phyloP scores from a whole-genome alignment of 2,113 vertebrate genomes.

The Centrocercus urophasianus region DNA sequence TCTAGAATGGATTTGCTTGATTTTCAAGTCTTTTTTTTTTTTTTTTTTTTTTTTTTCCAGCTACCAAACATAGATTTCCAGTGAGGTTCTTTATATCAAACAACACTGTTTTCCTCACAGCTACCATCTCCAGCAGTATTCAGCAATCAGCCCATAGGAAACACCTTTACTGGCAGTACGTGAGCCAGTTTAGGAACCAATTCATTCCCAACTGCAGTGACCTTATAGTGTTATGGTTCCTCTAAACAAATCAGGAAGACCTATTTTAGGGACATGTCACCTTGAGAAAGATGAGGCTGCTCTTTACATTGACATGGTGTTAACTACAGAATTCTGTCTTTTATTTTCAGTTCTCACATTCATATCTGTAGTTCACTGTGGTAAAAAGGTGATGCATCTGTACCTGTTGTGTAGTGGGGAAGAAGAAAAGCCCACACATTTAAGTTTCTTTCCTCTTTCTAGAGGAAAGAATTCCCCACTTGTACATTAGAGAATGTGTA shows the following conservation, averaged over 20 bases:
- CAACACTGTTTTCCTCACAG: neutral
- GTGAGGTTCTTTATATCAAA: conserved; percentile 29
- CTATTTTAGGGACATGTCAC: neutral
- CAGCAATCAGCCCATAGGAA: neutral
- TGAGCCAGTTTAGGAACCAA: neutral
- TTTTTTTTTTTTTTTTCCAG: neutral
- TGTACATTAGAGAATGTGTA: neutral
- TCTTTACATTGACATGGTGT: fast-evolving
- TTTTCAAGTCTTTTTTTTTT: conserved; percentile 20
- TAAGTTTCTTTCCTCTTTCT: neutral
- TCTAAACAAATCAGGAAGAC: neutral
- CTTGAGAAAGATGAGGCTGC: neutral
- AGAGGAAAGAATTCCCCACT: neutral
- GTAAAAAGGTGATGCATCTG: neutral
- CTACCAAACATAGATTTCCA: neutral
- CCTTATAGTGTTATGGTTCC: neutral
- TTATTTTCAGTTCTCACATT: neutral
- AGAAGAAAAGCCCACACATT: neutral
- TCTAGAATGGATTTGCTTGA: neutral
- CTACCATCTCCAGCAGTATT: neutral
- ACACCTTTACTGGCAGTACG: neutral
- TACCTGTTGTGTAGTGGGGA: neutral
- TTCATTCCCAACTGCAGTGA: neutral
- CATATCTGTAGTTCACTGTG: neutral
- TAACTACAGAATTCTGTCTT: neutral